phyloP scores from a whole-genome alignment of 2,113 vertebrate genomes.

The Melanostigma gelatinosum region DNA sequence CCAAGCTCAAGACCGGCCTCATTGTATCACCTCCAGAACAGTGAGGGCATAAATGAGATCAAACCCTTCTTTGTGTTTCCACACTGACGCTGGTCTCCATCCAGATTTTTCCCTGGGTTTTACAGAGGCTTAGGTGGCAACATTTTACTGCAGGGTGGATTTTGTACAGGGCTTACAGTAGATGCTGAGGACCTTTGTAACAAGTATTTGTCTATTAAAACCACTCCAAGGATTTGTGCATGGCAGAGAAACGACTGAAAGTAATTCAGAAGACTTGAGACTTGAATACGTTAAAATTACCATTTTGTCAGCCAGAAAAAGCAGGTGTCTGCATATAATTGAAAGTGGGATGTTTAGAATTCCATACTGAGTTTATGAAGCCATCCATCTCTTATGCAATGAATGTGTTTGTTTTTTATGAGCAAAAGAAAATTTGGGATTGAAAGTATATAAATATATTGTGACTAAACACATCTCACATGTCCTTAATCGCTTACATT shows the following conservation, averaged over 20 bases:
- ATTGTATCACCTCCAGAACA: no score
- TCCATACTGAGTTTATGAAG: constrained; percentile 18
- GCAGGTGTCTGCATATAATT: neutral
- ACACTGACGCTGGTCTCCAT: constrained; percentile 32
- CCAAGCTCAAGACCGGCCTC: no score
- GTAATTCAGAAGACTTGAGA: constrained; percentile 16
- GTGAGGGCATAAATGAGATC: no score
- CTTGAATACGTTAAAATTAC: constrained; percentile 31
- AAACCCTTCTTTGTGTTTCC: constrained; percentile 6
- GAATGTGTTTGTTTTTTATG: neutral
- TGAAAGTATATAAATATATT: constrained; percentile 17
- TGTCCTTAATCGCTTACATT: constrained; percentile 28
- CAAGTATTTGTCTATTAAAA: constrained; percentile 58
- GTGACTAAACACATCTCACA: constrained; percentile 6
- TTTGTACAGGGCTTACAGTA: constrained; percentile 47
- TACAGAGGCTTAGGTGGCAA: constrained; percentile 50
- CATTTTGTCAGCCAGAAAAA: constrained; percentile 13
- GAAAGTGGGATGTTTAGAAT: constrained; percentile 7
- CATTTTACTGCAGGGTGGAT: constrained; percentile 55
- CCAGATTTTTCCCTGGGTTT: constrained; percentile 45
- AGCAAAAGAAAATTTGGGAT: neutral
- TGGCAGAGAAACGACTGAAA: constrained; percentile 7
- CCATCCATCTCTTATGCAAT: neutral
- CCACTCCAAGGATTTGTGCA: constrained; percentile 20
- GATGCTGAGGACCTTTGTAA: constrained; percentile 47